phyloP scores from a whole-genome alignment of 1,140 invertebrate species.

The Drosophila dunni region DNA sequence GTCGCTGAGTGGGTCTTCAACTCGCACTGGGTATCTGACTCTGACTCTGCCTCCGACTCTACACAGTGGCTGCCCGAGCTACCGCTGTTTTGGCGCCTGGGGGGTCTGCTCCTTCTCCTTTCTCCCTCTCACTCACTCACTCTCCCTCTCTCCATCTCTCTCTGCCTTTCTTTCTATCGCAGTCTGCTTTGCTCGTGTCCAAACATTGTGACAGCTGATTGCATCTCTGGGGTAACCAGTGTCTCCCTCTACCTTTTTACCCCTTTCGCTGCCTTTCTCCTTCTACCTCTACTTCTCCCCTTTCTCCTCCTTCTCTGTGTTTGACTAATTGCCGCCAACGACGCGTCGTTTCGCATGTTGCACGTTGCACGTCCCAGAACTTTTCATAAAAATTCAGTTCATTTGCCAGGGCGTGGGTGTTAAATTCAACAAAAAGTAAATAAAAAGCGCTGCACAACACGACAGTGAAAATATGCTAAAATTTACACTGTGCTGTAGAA shows the following conservation, averaged over 20 bases:
- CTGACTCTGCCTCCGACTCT: background rate
- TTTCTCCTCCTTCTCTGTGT: slow-evolving; percentile 22
- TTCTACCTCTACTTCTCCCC: background rate
- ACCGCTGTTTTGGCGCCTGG: background rate
- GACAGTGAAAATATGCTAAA: slow-evolving; percentile 7
- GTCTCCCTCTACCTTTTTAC: background rate
- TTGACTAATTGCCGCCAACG: slow-evolving; percentile 70
- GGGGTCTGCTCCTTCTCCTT: background rate
- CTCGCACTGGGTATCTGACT: background rate
- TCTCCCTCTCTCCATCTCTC: background rate
- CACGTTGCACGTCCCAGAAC: slow-evolving; percentile 14
- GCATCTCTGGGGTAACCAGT: slow-evolving; percentile 42
- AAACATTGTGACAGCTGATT: slow-evolving; percentile 77
- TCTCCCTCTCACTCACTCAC: background rate
- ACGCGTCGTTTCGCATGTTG: slow-evolving; percentile 27
- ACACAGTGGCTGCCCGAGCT: too few relatives aligned
- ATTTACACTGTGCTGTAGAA: slow-evolving; percentile 28
- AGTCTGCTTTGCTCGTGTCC: slow-evolving; percentile 44
- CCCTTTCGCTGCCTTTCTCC: background rate
- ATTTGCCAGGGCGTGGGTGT: slow-evolving; percentile 26
- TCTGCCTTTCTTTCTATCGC: background rate
- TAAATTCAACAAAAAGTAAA: slow-evolving; percentile 6
- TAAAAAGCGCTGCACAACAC: background rate
- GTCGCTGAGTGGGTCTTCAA: background rate
- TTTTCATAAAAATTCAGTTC: slow-evolving; percentile 19